Percentiles rank a stretch among this genome's conserved stretches.
Conservation (phyloP, 2,113 vertebrate species). For the Siniperca knerii region DNA sequence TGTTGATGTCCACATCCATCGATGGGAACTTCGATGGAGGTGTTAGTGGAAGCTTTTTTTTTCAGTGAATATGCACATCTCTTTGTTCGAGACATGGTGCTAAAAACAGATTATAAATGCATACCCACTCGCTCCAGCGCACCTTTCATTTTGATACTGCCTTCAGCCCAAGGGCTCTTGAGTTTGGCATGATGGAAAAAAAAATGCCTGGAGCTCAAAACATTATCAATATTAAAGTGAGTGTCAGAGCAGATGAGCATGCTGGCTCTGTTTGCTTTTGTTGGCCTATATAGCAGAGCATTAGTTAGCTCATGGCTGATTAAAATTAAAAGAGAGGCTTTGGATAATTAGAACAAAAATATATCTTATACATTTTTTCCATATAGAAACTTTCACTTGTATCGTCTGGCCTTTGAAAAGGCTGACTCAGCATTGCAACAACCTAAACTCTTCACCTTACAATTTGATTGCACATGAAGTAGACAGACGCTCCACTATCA, state of each 20-base stretch:
- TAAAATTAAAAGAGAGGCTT: constrained; percentile 21
- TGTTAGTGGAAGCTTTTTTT: not conserved
- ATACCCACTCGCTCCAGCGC: constrained; percentile 13
- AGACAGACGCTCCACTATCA: constrained; percentile 34
- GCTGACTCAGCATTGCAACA: not conserved
- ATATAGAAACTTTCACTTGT: not conserved
- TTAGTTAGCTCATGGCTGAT: constrained; percentile 24
- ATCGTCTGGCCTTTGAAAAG: not conserved
- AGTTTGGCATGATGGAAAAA: constrained; percentile 40
- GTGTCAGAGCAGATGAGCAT: constrained; percentile 26
- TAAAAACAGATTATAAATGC: constrained; percentile 47
- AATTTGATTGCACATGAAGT: constrained; percentile 10
- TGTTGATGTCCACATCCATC: not conserved
- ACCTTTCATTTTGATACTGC: constrained; percentile 41
- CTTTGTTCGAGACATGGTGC: constrained; percentile 27
- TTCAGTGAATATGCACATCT: constrained; percentile 24
- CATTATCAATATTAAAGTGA: constrained; percentile 59
- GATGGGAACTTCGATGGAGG: not conserved
- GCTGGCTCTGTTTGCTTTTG: constrained; percentile 24
- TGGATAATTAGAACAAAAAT: constrained; percentile 3
- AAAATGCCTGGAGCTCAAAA: constrained; percentile 52
- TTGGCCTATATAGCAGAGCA: constrained; percentile 38
- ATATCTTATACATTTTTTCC: not conserved
- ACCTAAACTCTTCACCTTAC: not conserved
- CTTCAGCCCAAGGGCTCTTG: constrained; percentile 19